These are phyloP conservation scores for Brachynemurus nebulosus DNA, from an alignment of 2,888 invertebrate species.

Conservation along the genomic window DNA sequence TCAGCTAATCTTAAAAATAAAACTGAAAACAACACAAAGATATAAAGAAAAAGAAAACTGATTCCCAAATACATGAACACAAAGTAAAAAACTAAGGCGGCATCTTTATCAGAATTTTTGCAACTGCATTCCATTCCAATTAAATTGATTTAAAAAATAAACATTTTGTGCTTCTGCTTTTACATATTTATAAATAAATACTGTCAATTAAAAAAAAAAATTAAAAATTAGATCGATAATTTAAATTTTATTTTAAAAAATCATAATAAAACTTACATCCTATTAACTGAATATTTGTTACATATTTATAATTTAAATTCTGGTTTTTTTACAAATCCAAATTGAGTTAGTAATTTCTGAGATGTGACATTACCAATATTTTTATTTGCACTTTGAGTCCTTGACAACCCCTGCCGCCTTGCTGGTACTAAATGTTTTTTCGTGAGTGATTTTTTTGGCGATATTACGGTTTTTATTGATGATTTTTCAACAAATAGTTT, in stretches of 20 bases:
- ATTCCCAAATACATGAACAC: constrained; percentile 1
- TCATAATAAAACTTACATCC: no score
- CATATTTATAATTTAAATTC: no score
- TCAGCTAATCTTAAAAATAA: background rate
- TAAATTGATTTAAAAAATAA: no score
- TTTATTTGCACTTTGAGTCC: background rate
- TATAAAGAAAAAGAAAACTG: background rate
- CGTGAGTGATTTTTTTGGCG: background rate
- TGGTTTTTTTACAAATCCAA: constrained; percentile 1
- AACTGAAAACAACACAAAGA: background rate
- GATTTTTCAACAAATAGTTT: background rate
- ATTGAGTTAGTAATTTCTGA: constrained; percentile 1
- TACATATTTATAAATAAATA: no score
- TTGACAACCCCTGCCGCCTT: constrained; percentile 1
- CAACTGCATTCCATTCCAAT: no score
- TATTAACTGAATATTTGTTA: no score
- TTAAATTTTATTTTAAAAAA: no score
- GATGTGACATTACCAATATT: background rate
- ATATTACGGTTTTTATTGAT: background rate
- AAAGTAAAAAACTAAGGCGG: no score
- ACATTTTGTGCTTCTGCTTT: no score
- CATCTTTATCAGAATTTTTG: no score
- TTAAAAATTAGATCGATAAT: no score
- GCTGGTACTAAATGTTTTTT: background rate
- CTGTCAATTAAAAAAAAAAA: no score